A percentile compares a stretch with the other conserved stretches of the same genome.
These are phyloP conservation scores for Chaetodon trifasciatus DNA, from an alignment of 2,797 vertebrate species.

Conservation along the genomic window DNA sequence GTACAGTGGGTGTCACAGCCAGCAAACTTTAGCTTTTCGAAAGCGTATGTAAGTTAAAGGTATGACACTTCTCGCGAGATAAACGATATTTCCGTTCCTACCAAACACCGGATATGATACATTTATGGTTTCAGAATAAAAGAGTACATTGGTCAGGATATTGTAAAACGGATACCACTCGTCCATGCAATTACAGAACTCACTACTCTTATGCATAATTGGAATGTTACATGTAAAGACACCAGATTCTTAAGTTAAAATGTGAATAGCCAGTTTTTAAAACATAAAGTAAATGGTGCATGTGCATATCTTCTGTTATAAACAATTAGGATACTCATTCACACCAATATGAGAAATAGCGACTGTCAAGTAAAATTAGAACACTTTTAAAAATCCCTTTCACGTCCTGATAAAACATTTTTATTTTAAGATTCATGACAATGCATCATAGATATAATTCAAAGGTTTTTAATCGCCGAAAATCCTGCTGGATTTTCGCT, in stretches of 20 bases:
- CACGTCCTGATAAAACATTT: no score
- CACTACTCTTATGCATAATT: neutral
- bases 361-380: neutral
- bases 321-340: neutral
- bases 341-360: neutral
- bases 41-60: neutral
- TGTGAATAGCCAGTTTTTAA: neutral
- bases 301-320: neutral
- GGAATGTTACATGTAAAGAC: neutral
- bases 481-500: neutral
- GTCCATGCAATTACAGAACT: no score
- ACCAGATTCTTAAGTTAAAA: neutral
- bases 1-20: neutral
- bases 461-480: fast-evolving
- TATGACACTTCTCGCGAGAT: conserved; percentile 60
- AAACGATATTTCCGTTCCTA: conserved; percentile 3
- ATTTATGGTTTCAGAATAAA: conserved; percentile 50
- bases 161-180: no score
- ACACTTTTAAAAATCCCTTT: neutral
- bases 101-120: neutral
- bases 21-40: neutral
- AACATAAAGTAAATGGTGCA: neutral
- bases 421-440: neutral
- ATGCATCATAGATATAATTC: neutral
- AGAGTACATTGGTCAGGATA: neutral